Evolutionary conservation across 2,113 vertebrate genomes (phyloP), one percentile per base, ranked within the genome.

Genomic region (Chloebia gouldiae): DNA sequence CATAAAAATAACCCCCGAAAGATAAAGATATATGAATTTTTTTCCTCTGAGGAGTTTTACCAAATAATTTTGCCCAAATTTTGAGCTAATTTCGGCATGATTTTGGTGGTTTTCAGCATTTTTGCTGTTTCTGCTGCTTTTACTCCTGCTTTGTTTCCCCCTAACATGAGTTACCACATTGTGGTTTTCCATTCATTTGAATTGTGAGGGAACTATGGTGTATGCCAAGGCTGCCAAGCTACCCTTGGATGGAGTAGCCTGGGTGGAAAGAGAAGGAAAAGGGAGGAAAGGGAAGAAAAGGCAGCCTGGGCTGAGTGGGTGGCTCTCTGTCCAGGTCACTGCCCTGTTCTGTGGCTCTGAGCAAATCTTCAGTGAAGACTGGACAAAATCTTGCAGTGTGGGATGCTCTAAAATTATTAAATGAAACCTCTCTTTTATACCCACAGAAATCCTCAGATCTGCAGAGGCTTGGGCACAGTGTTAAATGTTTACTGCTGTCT

Each of bases 1-100:
- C 1, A 1, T 25, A n/a, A 90, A 84, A 83, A 53, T 23, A 40
- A 75, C 21, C 6, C 11, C 25, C 40, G 15, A 57, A 45, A 40
- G 3, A 23, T 3, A 59, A 30, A 64, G 9, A 13, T 40, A n/a
- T 3, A 25, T 12, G 10, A 3, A 3, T 14, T 13, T 14, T 4
- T 22, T 73, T 63, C 35, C 56, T 59, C 19, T 14, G 13, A 78
- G 35, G 49, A 60, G 23, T 63, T 49, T 30, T 68, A 18, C 44
- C 44, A 61, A 81, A 79, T 37, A 1, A 16, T 86, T 80, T 70
- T 75, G 28, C 25, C 51, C 20, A 17, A 11, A 3, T 72, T 78
- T 65, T 77, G 27, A 84, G 24, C 47, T 54, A 10, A 40, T 81
- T 93, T 45, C 44, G 39, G 47, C 14, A 7, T 6, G 22, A 1